These are phyloP conservation scores for Proisotoma minuta DNA, from an alignment of 2,888 invertebrate species.

Conservation along the genomic window DNA sequence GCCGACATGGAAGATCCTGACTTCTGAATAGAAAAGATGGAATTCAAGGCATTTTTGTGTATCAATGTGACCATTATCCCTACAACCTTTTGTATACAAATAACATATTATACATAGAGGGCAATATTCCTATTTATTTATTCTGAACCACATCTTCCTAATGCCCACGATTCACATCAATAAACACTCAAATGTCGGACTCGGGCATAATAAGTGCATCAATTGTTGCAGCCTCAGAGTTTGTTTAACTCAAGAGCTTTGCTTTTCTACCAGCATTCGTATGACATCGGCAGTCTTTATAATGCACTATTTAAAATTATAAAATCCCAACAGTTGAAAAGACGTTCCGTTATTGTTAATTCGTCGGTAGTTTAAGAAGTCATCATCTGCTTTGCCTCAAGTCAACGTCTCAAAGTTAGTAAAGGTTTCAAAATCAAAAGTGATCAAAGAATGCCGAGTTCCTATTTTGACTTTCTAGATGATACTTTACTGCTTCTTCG, in stretches of 20 bases:
- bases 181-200: conserved; percentile 12
- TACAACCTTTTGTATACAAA: conserved; percentile 5
- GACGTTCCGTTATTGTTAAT: neutral
- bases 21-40: conserved; percentile 14
- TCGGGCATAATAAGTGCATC: too few relatives aligned
- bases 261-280: neutral
- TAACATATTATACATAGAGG: conserved; percentile 5
- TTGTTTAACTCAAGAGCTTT: neutral
- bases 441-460: conserved; percentile 36
- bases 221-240: conserved; percentile 1
- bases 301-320: neutral
- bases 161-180: conserved; percentile 11
- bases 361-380: neutral
- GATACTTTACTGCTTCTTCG: conserved; percentile 40
- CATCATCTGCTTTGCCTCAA: conserved; percentile 6
- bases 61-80: conserved; percentile 3
- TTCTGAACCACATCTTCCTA: conserved; percentile 11
- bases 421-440: conserved; percentile 17
- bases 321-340: neutral
- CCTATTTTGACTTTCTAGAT: conserved; percentile 46
- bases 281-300: neutral
- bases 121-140: conserved; percentile 16
- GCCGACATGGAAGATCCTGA: conserved; percentile 19
- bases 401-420: conserved; percentile 30
- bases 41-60: conserved; percentile 17